Evolutionary conservation across 2,797 vertebrate species (phyloP), one percentile per base, ranked within the genome.

Genomic region (Hyperoplus immaculatus): DNA sequence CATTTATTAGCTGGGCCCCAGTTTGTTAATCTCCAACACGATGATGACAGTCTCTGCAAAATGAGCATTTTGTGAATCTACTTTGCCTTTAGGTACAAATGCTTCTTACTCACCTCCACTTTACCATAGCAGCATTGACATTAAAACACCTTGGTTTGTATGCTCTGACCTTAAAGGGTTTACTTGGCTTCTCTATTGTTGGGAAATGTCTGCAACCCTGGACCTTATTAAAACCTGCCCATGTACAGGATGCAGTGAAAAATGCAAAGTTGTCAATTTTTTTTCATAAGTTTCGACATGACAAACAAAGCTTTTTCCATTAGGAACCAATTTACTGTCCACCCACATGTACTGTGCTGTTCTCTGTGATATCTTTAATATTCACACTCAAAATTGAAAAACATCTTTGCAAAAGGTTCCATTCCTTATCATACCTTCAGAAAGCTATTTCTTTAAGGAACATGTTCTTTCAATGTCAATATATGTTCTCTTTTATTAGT

Each of bases 91-190:
- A 21, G 42, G 16, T 21, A 16, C 55, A 59, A 21, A 54, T 66
- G 68, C 18, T 8, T 72, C 66, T 47, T 18, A 36, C 45, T 55
- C 45, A 21, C 18, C 59, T 75, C 15, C 4, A 6, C 71, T 71
- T 77, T 77, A 71, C 45, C 47, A 62, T 53, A 46, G 66, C 68
- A 69, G 18, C 57, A 68, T 4, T 71, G 71, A 80, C 60, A 77
- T n/a, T 12, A 63, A 55, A 68, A 53, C 45, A 47, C 54, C 43
- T 47, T n/a, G 38, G 58, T 75, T 73, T 78, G 21, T 64, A n/a
- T 53, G 16, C 36, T 74, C 67, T 72, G 62, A 85, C 78, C 74
- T 87, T 82, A 76, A 83, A 73, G 14, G 46, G 68, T 81, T 80
- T 81, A 73, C 53, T 47, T 39, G 1, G 8, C 42, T 84, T 38